These are phyloP conservation scores for Incurvaria masculella DNA, from an alignment of 2,888 invertebrate species.

Conservation along the genomic window DNA sequence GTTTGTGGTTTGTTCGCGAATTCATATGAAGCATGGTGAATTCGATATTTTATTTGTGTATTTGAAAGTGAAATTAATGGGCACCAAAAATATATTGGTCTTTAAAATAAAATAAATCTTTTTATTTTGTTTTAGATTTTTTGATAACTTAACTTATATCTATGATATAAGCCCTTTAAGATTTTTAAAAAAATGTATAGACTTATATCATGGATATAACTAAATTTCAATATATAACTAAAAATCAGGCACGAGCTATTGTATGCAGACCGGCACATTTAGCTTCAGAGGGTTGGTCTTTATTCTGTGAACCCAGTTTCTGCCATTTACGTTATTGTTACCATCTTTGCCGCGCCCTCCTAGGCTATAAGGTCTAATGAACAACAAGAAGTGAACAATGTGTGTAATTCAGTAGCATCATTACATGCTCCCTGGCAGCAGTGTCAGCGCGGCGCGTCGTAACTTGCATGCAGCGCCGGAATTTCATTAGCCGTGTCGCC, in stretches of 20 bases:
- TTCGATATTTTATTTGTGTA: too few relatives aligned
- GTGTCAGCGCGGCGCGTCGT: not conserved
- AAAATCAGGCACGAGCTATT: too few relatives aligned
- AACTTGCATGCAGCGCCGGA: slow-evolving; percentile 18
- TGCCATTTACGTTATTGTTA: too few relatives aligned
- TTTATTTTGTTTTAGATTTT: not conserved
- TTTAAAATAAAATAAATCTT: not conserved
- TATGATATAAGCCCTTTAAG: too few relatives aligned
- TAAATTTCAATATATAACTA: slow-evolving; percentile 3
- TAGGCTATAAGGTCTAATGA: slow-evolving; percentile 9
- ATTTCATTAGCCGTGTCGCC: slow-evolving; percentile 28
- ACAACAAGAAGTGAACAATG: slow-evolving; percentile 5
- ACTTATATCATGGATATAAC: slow-evolving; percentile 1
- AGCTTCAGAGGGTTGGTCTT: too few relatives aligned
- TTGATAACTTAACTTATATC: too few relatives aligned
- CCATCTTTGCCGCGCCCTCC: slow-evolving; percentile 5
- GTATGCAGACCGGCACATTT: too few relatives aligned
- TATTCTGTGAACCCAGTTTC: too few relatives aligned
- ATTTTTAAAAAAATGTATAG: not conserved
- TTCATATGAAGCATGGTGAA: too few relatives aligned
- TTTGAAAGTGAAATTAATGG: not conserved
- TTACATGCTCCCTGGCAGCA: slow-evolving; percentile 1
- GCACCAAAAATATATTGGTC: not conserved
- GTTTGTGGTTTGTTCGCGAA: too few relatives aligned
- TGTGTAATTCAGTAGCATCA: not conserved